These are phyloP conservation scores for Pelusios castaneus DNA, from an alignment of 2,113 vertebrate genomes.

Conservation along the genomic window DNA sequence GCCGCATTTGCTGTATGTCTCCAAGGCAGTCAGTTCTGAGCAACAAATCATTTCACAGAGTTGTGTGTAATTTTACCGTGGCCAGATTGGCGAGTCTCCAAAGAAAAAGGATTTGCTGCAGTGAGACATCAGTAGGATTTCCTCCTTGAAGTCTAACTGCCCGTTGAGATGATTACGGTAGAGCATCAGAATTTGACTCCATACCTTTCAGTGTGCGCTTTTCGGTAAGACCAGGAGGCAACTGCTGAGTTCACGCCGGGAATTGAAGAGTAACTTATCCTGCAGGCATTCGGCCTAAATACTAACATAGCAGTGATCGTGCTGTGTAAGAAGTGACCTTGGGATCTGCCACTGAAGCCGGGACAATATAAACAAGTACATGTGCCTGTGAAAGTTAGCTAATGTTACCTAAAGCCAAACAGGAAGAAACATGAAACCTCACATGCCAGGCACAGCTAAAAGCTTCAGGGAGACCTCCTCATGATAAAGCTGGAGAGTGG, in stretches of 20 bases:
- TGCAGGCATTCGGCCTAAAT: fast-evolving
- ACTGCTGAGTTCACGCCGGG: not conserved
- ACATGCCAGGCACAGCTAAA: fast-evolving
- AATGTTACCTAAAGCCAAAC: slow-evolving; percentile 17
- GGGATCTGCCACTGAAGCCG: slow-evolving; percentile 5
- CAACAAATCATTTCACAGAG: not conserved
- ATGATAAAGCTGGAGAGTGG: not conserved
- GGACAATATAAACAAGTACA: not conserved
- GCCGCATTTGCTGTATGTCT: not conserved
- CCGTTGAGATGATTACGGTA: not conserved
- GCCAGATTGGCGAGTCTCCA: not conserved
- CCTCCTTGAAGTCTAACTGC: fast-evolving
- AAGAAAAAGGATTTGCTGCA: fast-evolving
- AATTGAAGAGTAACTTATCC: not conserved
- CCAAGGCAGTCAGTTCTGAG: fast-evolving
- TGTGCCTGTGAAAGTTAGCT: not conserved
- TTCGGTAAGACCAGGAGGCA: fast-evolving
- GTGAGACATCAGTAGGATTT: not conserved
- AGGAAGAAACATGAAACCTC: slow-evolving; percentile 10
- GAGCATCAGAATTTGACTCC: not conserved
- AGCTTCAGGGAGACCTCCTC: not conserved
- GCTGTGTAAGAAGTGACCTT: not conserved
- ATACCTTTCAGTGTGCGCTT: not conserved
- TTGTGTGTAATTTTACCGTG: fast-evolving
- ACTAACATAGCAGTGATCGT: not conserved